Evolutionary conservation across 2,888 invertebrate genomes (phyloP).

Genomic region (Epirrhoe alternata): DNA sequence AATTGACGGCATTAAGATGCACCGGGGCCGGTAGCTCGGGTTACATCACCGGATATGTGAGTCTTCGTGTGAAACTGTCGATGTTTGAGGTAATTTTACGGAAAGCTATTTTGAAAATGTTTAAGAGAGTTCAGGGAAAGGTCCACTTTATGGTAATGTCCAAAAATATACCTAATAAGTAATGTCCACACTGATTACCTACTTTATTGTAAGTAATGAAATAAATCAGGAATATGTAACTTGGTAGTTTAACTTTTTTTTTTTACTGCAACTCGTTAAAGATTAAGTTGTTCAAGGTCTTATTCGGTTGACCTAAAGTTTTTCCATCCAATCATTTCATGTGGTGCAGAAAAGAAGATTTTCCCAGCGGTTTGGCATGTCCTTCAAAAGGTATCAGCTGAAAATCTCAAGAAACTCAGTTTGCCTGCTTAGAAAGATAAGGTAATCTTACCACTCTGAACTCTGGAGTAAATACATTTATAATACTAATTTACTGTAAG

Average conservation of each 20-base stretch:
- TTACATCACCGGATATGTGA: slow-evolving; percentile 49
- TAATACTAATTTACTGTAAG: not conserved
- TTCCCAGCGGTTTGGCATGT: too few species aligned
- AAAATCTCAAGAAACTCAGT: not conserved
- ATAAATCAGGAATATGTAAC: too few species aligned
- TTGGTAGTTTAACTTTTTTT: too few species aligned
- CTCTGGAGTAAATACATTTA: not conserved
- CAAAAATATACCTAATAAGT: too few species aligned
- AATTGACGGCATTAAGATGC: slow-evolving; percentile 65
- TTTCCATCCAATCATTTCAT: too few species aligned
- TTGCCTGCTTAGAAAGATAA: not conserved
- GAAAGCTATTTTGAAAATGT: slow-evolving; percentile 6
- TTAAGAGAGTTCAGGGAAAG: not conserved
- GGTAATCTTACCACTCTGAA: not conserved
- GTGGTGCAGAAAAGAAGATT: too few species aligned
- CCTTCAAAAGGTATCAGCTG: too few species aligned
- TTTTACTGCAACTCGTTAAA: too few species aligned
- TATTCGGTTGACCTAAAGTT: too few species aligned
- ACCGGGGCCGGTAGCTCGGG: slow-evolving; percentile 46
- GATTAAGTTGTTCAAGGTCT: too few species aligned
- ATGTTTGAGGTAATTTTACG: slow-evolving; percentile 29
- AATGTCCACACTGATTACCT: too few species aligned
- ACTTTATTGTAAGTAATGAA: too few species aligned
- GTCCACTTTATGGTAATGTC: not conserved
- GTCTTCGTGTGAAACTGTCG: slow-evolving; percentile 45